Evolutionary conservation across 2,113 vertebrate genomes (phyloP).

Genomic region (Nerophis lumbriciformis): DNA sequence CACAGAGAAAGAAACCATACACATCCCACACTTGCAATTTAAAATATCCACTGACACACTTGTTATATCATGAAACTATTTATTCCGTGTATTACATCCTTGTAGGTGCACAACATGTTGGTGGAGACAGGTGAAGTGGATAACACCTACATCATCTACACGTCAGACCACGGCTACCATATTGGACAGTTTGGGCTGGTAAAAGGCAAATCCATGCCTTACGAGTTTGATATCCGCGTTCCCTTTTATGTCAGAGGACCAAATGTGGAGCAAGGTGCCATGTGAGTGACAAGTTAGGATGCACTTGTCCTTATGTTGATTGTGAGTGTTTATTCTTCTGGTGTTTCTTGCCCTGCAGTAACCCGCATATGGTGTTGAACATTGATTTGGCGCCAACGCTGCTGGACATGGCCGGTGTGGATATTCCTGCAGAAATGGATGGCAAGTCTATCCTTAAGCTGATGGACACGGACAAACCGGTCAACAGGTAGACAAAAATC

Average conservation of each 20-base stretch:
- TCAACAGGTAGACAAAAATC: constrained; percentile 78
- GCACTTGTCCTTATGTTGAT: background rate
- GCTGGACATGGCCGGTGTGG: constrained; percentile 91
- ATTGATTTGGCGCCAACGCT: constrained; percentile 92
- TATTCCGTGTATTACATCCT: constrained; percentile 19
- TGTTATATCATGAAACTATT: constrained; percentile 34
- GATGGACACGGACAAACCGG: constrained; percentile 81
- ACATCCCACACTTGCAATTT: constrained; percentile 29
- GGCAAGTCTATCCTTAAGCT: constrained; percentile 96
- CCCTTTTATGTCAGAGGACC: constrained; percentile 93
- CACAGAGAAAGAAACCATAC: constrained; percentile 9
- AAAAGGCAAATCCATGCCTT: constrained; percentile 97
- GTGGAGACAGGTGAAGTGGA: constrained; percentile 90
- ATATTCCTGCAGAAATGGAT: constrained; percentile 92
- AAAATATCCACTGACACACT: constrained; percentile 63
- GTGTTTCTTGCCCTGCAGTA: constrained; percentile 65
- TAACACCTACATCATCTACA: constrained; percentile 94
- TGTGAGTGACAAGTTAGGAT: constrained; percentile 73
- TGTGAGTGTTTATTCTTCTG: background rate
- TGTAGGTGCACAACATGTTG: constrained; percentile 85
- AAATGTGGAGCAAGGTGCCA: constrained; percentile 86
- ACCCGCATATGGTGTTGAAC: constrained; percentile 90
- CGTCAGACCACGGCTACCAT: constrained; percentile 95
- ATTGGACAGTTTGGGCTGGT: constrained; percentile 97
- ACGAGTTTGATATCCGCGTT: constrained; percentile 95